Base-by-base conservation (phyloP, 2,888 invertebrate genomes). In the Heteromyza rotundicornis region DNA sequence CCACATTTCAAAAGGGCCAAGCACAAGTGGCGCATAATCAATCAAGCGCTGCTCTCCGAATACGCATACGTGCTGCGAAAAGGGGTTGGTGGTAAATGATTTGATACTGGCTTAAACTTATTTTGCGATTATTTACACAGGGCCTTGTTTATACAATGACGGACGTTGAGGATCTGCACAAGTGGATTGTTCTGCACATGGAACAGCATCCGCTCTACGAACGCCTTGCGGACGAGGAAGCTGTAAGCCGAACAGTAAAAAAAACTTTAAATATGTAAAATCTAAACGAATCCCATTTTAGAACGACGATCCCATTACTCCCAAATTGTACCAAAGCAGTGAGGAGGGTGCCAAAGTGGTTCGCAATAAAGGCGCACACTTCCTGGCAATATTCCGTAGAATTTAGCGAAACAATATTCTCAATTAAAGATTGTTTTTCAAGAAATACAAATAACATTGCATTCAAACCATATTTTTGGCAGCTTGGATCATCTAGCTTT, bases 1-100 rank as follows among this genome's bases (percentile, higher is more conserved):
- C 99, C 99, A 27, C 99, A 99, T 85, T 99, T 99, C 82, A 99
- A 99, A 82, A 96, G 92, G 78, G 91, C 96, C 0, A 99, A 99
- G 84, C 97, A 98, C 80, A 99, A 99, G 83, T 99, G 99, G 99
- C 87, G 99, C 64, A 99, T 99, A 65, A 95, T 99, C 66, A 98
- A 95, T 80, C 89, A 92, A 72, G 91, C 92, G 72, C 85, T 98
- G 35, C 85, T 99, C 20, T 94, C 98, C 1, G 99, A 99, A 84
- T 99, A 99, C 86, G 98, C 98, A 0, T 99, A 95, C 85, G 90
- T 96, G 47, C 85, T 99, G 61, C 87, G 88, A 59, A 90, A 91
- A 79, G 91, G 91, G 75, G 96, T 94, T 84, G 84, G 85, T 70
- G 10, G 1, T 1, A 16, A n/a, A 51, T 51, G 5, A 51, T 51